Percentiles rank a stretch among this genome's conserved stretches.
Conservation (phyloP, 2,888 invertebrate species). For the Agrochola macilenta region DNA sequence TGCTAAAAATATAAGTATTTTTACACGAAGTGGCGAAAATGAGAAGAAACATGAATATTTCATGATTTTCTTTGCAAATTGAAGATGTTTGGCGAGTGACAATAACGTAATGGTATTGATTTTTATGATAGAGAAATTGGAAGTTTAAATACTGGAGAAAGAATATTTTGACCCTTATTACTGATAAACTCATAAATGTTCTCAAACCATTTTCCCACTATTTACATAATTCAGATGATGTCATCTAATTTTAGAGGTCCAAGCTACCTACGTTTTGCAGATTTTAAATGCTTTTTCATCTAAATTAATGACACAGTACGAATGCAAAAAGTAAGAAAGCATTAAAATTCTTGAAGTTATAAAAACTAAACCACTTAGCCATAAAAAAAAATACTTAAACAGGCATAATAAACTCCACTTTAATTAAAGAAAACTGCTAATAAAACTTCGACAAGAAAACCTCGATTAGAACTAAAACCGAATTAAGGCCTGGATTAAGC, state of each 20-base stretch:
- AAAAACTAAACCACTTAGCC: background rate
- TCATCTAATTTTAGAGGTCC: background rate
- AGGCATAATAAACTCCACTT: background rate
- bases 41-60: conserved; percentile 45
- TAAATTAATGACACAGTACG: background rate
- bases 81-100: conserved; percentile 28
- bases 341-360: too few relatives aligned
- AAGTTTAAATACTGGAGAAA: background rate
- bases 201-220: background rate
- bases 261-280: too few relatives aligned
- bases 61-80: conserved; percentile 51
- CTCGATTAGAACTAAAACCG: conserved; percentile 44
- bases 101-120: conserved; percentile 37
- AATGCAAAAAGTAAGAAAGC: background rate
- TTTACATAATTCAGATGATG: background rate
- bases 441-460: conserved; percentile 26
- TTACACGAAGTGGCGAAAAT: conserved; percentile 29
- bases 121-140: conserved; percentile 24
- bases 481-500: conserved; percentile 55
- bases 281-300: background rate
- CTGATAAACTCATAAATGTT: background rate
- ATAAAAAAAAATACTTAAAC: background rate
- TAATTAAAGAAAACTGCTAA: conserved; percentile 47
- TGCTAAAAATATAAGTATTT: conserved; percentile 41
- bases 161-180: conserved; percentile 3